Conservation (phyloP, 2,888 invertebrate genomes). For the Ernsta delagoae region DNA sequence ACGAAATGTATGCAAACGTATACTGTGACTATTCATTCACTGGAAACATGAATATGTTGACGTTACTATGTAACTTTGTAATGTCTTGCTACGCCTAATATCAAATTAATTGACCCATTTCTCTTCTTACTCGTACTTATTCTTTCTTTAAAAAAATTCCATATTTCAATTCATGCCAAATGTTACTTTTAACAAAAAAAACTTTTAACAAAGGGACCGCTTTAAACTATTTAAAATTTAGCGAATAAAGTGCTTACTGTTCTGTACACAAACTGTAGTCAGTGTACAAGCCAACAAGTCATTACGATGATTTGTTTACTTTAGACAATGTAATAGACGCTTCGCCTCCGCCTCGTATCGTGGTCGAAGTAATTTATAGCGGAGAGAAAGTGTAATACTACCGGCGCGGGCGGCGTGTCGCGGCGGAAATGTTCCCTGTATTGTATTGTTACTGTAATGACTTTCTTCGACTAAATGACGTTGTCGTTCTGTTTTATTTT, state of each 20-base stretch:
- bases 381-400: constrained; percentile 36
- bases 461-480: constrained; percentile 35
- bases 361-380: constrained; percentile 35
- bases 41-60: too few relatives aligned
- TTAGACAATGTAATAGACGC: constrained; percentile 32
- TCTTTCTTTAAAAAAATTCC: too few relatives aligned
- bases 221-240: background rate
- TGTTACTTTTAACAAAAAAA: too few relatives aligned
- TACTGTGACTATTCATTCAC: background rate
- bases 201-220: too few relatives aligned
- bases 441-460: constrained; percentile 37
- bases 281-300: background rate
- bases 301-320: constrained; percentile 31
- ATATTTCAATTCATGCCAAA: too few relatives aligned
- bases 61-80: too few relatives aligned
- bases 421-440: constrained; percentile 32
- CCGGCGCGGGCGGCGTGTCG: constrained; percentile 22
- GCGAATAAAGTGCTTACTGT: background rate
- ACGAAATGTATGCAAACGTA: background rate
- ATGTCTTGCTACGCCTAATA: too few relatives aligned
- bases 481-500: constrained; percentile 31
- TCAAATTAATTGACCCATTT: too few relatives aligned
- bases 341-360: constrained; percentile 18
- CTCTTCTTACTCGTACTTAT: too few relatives aligned
- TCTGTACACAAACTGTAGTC: constrained; percentile 7